Percentiles rank a stretch among this genome's conserved stretches.
Conservation (phyloP, 2,888 invertebrate genomes). For the Caenorhabditis sulstoni region DNA sequence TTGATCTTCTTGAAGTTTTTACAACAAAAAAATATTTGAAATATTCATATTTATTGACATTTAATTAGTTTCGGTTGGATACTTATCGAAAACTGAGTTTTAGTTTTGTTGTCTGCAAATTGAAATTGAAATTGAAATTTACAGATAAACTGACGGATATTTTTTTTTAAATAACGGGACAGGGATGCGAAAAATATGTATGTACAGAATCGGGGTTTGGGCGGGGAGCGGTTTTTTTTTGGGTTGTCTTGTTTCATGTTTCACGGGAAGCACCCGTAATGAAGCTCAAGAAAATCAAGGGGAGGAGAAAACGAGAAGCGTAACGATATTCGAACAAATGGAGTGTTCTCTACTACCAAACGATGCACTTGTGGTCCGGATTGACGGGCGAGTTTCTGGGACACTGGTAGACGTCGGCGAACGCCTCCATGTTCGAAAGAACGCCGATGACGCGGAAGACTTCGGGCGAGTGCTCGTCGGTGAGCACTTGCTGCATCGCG, state of each 20-base stretch:
- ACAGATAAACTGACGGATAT: too few relatives aligned
- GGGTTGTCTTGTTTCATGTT: too few relatives aligned
- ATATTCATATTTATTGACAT: too few relatives aligned
- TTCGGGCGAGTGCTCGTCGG: constrained; percentile 69
- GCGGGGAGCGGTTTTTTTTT: too few relatives aligned
- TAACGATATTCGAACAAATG: too few relatives aligned
- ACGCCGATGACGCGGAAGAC: constrained; percentile 68
- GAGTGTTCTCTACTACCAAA: constrained; percentile 74
- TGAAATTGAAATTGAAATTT: too few relatives aligned
- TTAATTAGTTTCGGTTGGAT: too few relatives aligned
- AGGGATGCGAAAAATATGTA: too few relatives aligned
- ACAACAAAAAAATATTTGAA: background rate
- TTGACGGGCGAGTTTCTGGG: constrained; percentile 91
- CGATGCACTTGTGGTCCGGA: constrained; percentile 83
- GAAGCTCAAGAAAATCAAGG: background rate
- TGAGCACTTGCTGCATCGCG: constrained; percentile 77
- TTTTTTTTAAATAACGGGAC: too few relatives aligned
- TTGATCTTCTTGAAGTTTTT: constrained; percentile 24
- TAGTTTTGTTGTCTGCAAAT: too few relatives aligned
- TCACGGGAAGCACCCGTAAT: constrained; percentile 52
- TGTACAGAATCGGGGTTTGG: too few relatives aligned
- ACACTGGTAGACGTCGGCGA: constrained; percentile 90
- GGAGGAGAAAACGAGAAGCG: background rate
- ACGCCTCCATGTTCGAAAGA: constrained; percentile 84
- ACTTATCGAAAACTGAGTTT: too few relatives aligned